A percentile compares a stretch with the other conserved stretches of the same genome.
These are phyloP conservation scores for Cephonodes hylas DNA, from an alignment of 2,888 invertebrate species.

Conservation along the genomic window DNA sequence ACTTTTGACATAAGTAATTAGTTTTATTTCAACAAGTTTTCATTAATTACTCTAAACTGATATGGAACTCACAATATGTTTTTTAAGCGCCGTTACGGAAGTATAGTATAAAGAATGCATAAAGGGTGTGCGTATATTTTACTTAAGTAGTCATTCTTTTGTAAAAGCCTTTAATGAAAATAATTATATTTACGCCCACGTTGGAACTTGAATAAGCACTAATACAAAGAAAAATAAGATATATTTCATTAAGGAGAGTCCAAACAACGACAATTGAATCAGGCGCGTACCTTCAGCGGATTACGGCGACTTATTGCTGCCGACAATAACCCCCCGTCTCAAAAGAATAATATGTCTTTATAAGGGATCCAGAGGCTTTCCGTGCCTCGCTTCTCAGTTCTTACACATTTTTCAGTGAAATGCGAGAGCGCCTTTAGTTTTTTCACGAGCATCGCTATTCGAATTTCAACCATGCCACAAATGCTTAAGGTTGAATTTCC, in stretches of 20 bases:
- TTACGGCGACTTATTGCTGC: conserved; percentile 71
- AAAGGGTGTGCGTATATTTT: no score
- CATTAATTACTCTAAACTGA: neutral
- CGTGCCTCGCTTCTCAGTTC: conserved; percentile 61
- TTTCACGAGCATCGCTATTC: conserved; percentile 21
- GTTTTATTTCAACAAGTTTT: neutral
- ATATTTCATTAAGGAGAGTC: conserved; percentile 72
- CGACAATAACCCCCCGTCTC: conserved; percentile 68
- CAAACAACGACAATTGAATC: conserved; percentile 71
- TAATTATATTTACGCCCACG: conserved; percentile 1
- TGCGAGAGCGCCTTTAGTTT: conserved; percentile 68
- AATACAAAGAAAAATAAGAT: conserved; percentile 64
- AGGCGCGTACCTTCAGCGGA: conserved; percentile 67
- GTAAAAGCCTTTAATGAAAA: neutral
- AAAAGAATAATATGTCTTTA: conserved; percentile 81
- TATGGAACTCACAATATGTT: no score
- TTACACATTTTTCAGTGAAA: conserved; percentile 78
- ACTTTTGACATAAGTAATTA: neutral
- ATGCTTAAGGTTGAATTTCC: conserved; percentile 27
- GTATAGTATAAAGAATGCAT: no score
- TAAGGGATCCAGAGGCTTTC: conserved; percentile 74
- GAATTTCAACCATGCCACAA: conserved; percentile 35
- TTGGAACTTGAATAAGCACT: conserved; percentile 46
- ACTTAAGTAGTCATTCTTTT: no score
- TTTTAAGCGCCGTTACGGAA: no score